Evolutionary conservation across 23 tunicate genomes (phyloP), one percentile per base, ranked within the genome.

Genomic region (Styela clava): DNA sequence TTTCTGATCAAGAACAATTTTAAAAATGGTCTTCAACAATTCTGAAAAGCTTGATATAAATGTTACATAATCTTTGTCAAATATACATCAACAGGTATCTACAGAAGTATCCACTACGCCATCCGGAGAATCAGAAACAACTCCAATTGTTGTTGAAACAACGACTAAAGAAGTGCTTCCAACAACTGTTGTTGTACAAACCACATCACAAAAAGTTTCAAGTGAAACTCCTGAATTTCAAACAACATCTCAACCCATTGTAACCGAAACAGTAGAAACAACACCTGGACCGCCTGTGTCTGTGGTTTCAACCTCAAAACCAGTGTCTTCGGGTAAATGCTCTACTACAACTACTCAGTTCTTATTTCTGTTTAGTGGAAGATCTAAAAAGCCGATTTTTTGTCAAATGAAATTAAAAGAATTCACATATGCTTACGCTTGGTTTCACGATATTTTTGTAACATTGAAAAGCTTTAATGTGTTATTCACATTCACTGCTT

Each of bases 91-190:
- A 44, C 12, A 44, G 56, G 56, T 44, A 7, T 26, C 81, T 7
- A 76, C 81, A 21, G 36, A 21, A 21, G 63, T 29, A 9, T 61
- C 52, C 74, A 74, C 82, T 61, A 35, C 52, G 25, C 74, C 74
- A 35, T 23, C 37, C 37, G 78, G 62, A 24, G 79, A 12, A 34
- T 64, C 88, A 16, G 65, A 52, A 76, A 44, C 35, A 32, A 33
- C 77, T 12, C 32, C 77, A 23, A 24, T 44, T 36, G 81, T 33
- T 12, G 81, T 44, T 56, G 78, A 72, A 23, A 2, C 78, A 35
- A 85, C 84, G 30, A 86, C 84, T 27, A 72, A 86, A 74, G 77
- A 78, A 68, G 52, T 28, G 5, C 24, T 34, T 26, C 82, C 74
- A 62, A 23, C 74, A 0, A 33, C 76, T 20, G 27, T 30, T 63